Evolutionary conservation across 2,113 vertebrate genomes (phyloP).

Genomic region (Petaurus breviceps): DNA sequence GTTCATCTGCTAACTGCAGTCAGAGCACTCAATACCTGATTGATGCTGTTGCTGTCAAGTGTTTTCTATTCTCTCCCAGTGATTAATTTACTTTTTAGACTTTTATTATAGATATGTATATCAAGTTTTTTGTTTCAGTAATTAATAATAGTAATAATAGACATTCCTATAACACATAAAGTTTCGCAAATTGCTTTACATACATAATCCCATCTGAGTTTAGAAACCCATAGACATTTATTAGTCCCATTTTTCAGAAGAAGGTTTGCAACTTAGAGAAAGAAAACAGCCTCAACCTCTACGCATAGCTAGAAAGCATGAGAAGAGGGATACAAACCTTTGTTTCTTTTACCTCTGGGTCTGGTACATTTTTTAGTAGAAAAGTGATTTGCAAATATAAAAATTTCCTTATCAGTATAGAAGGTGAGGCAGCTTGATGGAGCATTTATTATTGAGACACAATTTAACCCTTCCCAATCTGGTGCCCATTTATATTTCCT

Average conservation of each 20-base stretch:
- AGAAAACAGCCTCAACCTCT: not conserved
- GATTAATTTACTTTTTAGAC: not conserved
- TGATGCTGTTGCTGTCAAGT: not conserved
- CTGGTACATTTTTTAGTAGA: not conserved
- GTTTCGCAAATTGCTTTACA: not conserved
- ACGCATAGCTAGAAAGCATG: not conserved
- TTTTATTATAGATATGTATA: not conserved
- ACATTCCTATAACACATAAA: not conserved
- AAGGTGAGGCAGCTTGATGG: not conserved
- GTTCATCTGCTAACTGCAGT: not conserved
- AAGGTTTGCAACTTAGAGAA: not conserved
- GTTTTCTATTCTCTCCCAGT: not conserved
- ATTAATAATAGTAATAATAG: constrained; percentile 3
- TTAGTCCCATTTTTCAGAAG: not conserved
- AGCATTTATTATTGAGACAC: too few relatives aligned
- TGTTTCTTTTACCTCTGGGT: not conserved
- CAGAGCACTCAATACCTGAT: not conserved
- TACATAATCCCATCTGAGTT: not conserved
- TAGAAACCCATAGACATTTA: not conserved
- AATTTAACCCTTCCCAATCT: too few relatives aligned
- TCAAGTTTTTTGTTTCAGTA: not conserved
- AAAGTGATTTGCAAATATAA: not conserved
- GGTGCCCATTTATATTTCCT: too few relatives aligned
- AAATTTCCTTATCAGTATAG: not conserved
- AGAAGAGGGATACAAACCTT: not conserved